These are phyloP conservation scores for Oophaga pumilio DNA, from an alignment of 2,113 vertebrate genomes.

Conservation along the genomic window DNA sequence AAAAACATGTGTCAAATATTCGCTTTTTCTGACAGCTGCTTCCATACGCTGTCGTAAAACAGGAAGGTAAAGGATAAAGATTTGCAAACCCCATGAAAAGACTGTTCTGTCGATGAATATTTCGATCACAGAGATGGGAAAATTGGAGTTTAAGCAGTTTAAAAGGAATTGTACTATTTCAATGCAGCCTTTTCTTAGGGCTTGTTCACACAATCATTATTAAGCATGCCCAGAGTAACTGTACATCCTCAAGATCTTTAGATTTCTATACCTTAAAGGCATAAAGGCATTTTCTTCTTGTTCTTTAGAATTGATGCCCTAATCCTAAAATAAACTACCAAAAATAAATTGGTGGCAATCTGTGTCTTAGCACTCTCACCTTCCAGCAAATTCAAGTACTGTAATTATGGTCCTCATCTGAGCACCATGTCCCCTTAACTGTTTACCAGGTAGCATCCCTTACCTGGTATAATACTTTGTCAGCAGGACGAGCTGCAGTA, in stretches of 20 bases:
- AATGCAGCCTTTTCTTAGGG: neutral
- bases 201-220: neutral
- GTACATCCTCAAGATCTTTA: neutral
- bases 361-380: too few species aligned
- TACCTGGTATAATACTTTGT: too few species aligned
- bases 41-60: conserved; percentile 2
- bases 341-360: too few species aligned
- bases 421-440: too few species aligned
- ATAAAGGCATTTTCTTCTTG: too few species aligned
- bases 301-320: too few species aligned
- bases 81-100: neutral
- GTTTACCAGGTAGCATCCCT: too few species aligned
- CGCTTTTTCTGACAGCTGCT: conserved; percentile 35
- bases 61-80: conserved; percentile 23
- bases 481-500: too few species aligned
- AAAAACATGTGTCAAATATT: conserved; percentile 37
- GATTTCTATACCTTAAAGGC: too few species aligned
- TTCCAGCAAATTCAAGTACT: too few species aligned
- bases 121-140: neutral
- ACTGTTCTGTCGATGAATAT: neutral
- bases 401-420: too few species aligned
- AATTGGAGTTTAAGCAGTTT: neutral
- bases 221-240: neutral
- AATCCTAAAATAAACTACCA: too few species aligned
- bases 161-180: neutral